Conservation (phyloP, 2,797 vertebrate species). For the Diceros bicornis region DNA sequence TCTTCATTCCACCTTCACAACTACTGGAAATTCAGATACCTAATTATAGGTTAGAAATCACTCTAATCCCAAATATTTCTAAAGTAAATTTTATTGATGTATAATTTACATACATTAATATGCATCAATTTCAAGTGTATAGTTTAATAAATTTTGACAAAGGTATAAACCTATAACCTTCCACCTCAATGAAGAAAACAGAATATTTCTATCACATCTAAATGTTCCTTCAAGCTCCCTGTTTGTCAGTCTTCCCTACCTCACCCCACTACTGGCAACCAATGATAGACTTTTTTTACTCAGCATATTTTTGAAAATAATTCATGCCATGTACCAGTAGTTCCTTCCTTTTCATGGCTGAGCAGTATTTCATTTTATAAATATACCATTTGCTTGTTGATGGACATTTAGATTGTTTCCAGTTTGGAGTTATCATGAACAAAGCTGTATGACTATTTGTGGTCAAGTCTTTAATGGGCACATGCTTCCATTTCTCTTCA, state of each 20-base stretch:
- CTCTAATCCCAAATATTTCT: background rate
- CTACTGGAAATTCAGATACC: background rate
- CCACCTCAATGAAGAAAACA: background rate
- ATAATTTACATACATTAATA: background rate
- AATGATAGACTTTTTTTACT: background rate
- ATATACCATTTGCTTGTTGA: background rate
- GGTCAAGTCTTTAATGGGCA: background rate
- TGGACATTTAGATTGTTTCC: background rate
- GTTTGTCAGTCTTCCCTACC: background rate
- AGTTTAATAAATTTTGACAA: slow-evolving; percentile 12
- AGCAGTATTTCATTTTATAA: slow-evolving; percentile 50
- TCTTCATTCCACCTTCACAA: slow-evolving; percentile 8
- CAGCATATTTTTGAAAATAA: background rate
- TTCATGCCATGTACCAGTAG: background rate
- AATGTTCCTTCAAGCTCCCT: background rate
- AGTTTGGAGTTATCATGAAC: background rate
- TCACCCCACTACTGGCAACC: background rate
- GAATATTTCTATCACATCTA: background rate
- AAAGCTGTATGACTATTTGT: background rate
- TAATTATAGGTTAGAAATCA: background rate
- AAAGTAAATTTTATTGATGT: background rate
- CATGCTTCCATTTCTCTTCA: background rate
- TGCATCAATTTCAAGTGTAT: background rate
- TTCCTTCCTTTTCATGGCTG: slow-evolving; percentile 13
- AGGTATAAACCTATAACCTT: background rate